Base-by-base conservation (phyloP, 30 jellyfish, hydroid and myxozoan species). In the Pelagia noctiluca region DNA sequence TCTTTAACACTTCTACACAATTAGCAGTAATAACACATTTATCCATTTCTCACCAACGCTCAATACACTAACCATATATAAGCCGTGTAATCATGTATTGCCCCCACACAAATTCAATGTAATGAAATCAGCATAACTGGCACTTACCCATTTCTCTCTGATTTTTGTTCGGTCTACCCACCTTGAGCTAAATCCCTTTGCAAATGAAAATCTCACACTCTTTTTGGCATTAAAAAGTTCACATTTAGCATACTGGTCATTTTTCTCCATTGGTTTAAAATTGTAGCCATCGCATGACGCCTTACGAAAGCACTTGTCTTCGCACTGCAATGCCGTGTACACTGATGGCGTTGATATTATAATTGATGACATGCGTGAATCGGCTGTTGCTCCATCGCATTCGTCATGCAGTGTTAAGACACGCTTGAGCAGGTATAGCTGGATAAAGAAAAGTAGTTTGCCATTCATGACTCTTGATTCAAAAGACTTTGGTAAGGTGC, bases 321-420 rank as follows among this genome's bases (percentile, higher is more conserved):
- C 57, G 57, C 57, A 42, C 16, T 42, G 57, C 57, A 42, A 42
- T 42, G 57, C 57, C 8, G 57, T 42, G 57, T 42, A 42, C 57
- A 42, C 57, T 42, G 57, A 5, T 42, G 57, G 57, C 12, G 12
- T 42, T 42, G 57, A 42, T 8, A 42, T 42, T 8, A 42, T 16
- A 5, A 16, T 5, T 42, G 57, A 42, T 5, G 57, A 16, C 57
- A 42, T 42, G 8, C 57, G 57, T 42, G 57, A 5, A 42, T 42
- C 16, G 12, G 16, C 8, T 16, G 57, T 5, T 5, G 16, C 57
- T 8, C 57, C 57, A 42, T 42, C n/a, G n/a, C n/a, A n/a, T n/a
- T n/a, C n/a, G n/a, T n/a, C n/a, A n/a, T n/a, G n/a, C n/a, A n/a
- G n/a, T 16, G 16, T 42, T 16, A 42, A 16, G 12, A 42, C 12